These are phyloP conservation scores for Notiomystis cincta DNA, from an alignment of 2,113 vertebrate species.

Conservation along the genomic window DNA sequence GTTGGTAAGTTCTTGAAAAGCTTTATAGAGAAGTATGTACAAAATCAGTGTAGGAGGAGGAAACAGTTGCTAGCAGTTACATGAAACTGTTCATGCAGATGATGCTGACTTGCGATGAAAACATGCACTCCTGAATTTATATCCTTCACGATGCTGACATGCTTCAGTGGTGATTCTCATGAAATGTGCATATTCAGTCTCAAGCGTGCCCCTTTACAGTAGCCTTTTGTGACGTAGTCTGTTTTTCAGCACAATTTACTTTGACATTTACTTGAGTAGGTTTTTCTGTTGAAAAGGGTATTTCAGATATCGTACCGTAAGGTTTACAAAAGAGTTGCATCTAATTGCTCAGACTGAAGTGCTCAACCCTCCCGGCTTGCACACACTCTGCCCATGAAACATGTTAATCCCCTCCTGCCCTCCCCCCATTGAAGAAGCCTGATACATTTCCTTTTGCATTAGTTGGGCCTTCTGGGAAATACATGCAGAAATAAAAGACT, in stretches of 20 bases:
- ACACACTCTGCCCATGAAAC: background rate
- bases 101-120: background rate
- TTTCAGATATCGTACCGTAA: background rate
- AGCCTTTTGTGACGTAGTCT: background rate
- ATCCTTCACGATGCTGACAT: background rate
- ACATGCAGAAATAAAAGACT: conserved; percentile 57
- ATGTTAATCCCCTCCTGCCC: conserved; percentile 5
- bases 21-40: background rate
- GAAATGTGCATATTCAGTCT: background rate
- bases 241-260: background rate
- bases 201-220: background rate
- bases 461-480: conserved; percentile 63
- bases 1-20: background rate
- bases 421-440: conserved; percentile 11
- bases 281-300: conserved; percentile 1
- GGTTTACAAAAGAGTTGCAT: conserved; percentile 10
- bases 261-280: background rate
- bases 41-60: background rate
- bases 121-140: background rate
- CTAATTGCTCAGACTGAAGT: conserved; percentile 11
- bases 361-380: background rate
- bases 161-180: background rate
- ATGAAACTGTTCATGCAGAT: background rate
- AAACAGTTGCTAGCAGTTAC: background rate
- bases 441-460: conserved; percentile 48